phyloP scores from a whole-genome alignment of 2,113 vertebrate species.

The Mastomys natalensis region DNA sequence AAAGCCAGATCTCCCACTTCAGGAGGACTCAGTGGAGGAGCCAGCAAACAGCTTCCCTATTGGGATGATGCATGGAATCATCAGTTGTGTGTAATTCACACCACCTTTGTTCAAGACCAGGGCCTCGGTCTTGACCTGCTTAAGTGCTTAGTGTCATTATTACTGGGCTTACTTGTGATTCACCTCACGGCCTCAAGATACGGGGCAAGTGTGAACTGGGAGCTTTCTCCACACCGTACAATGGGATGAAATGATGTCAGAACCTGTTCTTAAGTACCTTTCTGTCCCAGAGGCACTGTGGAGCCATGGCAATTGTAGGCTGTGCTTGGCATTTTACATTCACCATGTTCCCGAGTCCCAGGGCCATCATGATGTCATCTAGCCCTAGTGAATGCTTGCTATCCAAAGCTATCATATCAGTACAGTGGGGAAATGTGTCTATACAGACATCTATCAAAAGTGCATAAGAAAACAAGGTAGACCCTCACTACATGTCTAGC shows the following conservation, averaged over 20 bases:
- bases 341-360: background rate
- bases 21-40: fast-evolving
- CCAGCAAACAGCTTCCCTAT: background rate
- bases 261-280: background rate
- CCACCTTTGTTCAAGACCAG: background rate
- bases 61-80: background rate
- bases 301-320: too few species aligned
- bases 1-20: background rate
- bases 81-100: too few species aligned
- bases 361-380: background rate
- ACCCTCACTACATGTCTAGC: too few species aligned
- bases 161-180: background rate
- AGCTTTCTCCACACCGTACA: background rate
- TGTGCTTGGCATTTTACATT: background rate
- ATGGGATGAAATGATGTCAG: background rate
- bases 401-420: background rate
- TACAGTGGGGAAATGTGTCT: background rate
- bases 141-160: background rate
- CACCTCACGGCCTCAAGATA: background rate
- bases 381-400: background rate
- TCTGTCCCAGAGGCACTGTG: background rate
- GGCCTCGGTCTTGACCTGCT: fast-evolving
- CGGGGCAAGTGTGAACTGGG: background rate
- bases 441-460: background rate
- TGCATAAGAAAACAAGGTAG: background rate